Evolutionary conservation across 2,113 vertebrate genomes (phyloP).

Genomic region (Osmerus mordax): DNA sequence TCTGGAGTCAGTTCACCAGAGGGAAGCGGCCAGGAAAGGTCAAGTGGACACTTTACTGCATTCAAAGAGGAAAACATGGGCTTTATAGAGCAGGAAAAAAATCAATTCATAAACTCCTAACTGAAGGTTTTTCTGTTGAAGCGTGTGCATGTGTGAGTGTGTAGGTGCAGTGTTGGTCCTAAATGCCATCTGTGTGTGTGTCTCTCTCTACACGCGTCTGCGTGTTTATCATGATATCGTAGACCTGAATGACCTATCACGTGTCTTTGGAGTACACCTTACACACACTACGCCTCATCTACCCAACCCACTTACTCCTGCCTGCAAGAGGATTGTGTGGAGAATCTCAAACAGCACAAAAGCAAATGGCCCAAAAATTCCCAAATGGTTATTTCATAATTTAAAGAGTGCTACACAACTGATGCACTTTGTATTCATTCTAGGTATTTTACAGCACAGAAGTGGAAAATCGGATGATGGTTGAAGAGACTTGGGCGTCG

Average conservation of each 20-base stretch:
- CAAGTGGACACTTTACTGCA: conserved; percentile 64
- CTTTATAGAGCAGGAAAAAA: conserved; percentile 68
- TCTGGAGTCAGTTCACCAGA: conserved; percentile 71
- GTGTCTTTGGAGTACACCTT: conserved; percentile 32
- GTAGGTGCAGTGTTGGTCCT: conserved; percentile 15
- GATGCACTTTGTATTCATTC: not conserved
- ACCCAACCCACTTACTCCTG: conserved; percentile 48
- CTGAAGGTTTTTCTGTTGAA: conserved; percentile 52
- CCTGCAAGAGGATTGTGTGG: conserved; percentile 14
- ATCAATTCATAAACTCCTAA: conserved; percentile 74
- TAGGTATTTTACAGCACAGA: conserved; percentile 22
- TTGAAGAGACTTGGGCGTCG: conserved; percentile 38
- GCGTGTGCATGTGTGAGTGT: conserved; percentile 10
- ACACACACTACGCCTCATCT: conserved; percentile 43
- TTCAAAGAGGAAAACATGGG: conserved; percentile 57
- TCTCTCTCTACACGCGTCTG: not conserved
- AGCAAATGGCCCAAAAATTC: not conserved
- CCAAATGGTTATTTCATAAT: no score
- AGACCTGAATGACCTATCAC: conserved; percentile 66
- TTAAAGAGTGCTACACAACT: not conserved
- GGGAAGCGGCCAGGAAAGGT: conserved; percentile 68
- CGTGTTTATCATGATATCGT: conserved; percentile 33
- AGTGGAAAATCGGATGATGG: conserved; percentile 47
- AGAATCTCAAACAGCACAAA: conserved; percentile 37
- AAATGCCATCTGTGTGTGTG: conserved; percentile 14